A percentile compares a stretch with the other conserved stretches of the same genome.
phyloP scores from a whole-genome alignment of 2,113 vertebrate species.

The Camelus bactrianus region DNA sequence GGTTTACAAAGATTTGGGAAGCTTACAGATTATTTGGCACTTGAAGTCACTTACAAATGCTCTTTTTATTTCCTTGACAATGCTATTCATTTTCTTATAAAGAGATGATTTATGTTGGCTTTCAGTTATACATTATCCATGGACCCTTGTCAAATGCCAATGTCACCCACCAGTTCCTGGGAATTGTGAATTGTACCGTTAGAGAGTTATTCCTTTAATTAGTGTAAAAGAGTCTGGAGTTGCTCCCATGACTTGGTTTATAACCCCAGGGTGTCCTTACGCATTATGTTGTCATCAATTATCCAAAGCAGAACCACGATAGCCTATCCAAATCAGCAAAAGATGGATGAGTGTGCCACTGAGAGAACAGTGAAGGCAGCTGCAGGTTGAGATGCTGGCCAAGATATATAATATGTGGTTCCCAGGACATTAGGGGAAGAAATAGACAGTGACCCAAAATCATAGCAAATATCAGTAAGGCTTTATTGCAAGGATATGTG shows the following conservation, averaged over 20 bases:
- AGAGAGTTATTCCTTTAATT: constrained; percentile 57
- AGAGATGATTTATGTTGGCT: constrained; percentile 28
- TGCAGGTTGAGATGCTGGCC: not conserved
- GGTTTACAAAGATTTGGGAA: constrained; percentile 41
- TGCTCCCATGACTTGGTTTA: constrained; percentile 39
- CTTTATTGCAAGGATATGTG: not conserved
- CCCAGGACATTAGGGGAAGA: not conserved
- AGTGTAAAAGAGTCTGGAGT: constrained; percentile 53
- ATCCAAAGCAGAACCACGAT: constrained; percentile 42
- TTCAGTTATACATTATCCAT: constrained; percentile 51
- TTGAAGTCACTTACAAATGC: constrained; percentile 11
- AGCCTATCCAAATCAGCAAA: constrained; percentile 44
- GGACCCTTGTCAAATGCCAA: not conserved
- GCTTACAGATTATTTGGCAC: constrained; percentile 10
- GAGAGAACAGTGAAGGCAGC: constrained; percentile 31
- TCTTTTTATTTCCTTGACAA: constrained; percentile 52
- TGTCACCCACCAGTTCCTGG: not conserved
- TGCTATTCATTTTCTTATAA: constrained; percentile 58
- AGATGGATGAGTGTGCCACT: constrained; percentile 61
- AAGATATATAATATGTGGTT: constrained; percentile 11
- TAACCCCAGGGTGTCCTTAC: constrained; percentile 59
- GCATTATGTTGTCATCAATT: constrained; percentile 58
- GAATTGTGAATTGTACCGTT: constrained; percentile 48
- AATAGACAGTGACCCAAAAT: not conserved
- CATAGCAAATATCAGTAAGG: not conserved